Base-by-base conservation (phyloP, 2,888 invertebrate genomes). In the Chloroclystis v-ata region DNA sequence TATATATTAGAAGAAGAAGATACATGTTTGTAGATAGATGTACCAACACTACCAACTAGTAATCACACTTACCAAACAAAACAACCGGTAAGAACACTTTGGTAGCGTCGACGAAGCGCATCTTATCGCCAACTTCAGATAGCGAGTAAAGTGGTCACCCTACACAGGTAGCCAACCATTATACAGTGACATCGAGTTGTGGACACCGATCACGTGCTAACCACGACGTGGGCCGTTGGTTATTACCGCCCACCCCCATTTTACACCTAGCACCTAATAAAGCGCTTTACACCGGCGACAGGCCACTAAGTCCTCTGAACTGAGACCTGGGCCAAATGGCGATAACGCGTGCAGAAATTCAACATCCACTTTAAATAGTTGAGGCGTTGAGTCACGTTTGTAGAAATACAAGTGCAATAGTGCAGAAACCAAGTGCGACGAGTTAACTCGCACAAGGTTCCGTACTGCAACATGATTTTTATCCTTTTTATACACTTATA, bases 141-240 rank as follows among this genome's bases (percentile, higher is more conserved):
- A 20, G 2, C 20, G 5, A 20, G 20, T 20, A 20, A 20, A 20
- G 20, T 20, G 20, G 20, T 20, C 20, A 20, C n/a, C 14, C 32
- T 5, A 32, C 14, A 14, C 1, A 30, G 13, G 1, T 13, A 13
- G 30, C 32, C n/a, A 32, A 9, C 33, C 1, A 33, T 33, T 16
- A 16, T 16, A 33, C 3, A 4, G 11, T 28, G 11, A 28, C 8
- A 4, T 39, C 28, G n/a, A 29, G 28, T 39, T 39, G 14, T 14
- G 28, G 28, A 39, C 16, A 39, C 28, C 8, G 28, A 28, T 39
- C 39, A 39, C 39, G 39, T 16, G 10, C 39, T 20, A 10, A 12
- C 16, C 2, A n/a, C 28, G 28, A 16, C 38, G 39, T 28, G 16
- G 16, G 7, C 8, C 14, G 14, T 7, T 28, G 28, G 28, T 39